Conservation (phyloP, 2,888 invertebrate species). For the Bibio marci region DNA sequence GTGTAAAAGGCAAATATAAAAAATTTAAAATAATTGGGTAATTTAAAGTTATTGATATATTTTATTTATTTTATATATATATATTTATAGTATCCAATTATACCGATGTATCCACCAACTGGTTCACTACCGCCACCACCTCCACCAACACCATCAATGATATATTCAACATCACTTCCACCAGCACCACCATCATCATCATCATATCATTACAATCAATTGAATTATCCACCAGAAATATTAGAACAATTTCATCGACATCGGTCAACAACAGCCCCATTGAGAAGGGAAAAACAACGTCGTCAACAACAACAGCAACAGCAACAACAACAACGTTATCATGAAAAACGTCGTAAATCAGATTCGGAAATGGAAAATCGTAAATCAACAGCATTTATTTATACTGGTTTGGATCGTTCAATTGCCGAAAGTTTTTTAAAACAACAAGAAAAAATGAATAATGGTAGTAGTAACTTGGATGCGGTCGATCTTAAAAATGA, state of each 20-base stretch:
- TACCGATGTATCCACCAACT: constrained; percentile 4
- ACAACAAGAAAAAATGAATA: constrained; percentile 20
- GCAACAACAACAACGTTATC: constrained; percentile 9
- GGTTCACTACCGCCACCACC: constrained; percentile 2
- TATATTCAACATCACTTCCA: constrained; percentile 7
- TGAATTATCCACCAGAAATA: constrained; percentile 10
- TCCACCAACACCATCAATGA: constrained; percentile 10
- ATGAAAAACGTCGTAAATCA: constrained; percentile 20
- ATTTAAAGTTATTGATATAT: too few species aligned
- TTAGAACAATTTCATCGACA: background rate
- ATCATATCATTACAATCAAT: background rate
- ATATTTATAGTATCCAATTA: constrained; percentile 1
- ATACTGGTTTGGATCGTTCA: constrained; percentile 25
- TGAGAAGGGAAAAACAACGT: too few species aligned
- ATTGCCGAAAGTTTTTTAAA: constrained; percentile 27
- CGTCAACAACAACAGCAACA: constrained; percentile 5
- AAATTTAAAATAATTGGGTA: too few species aligned
- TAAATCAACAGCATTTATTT: constrained; percentile 20
- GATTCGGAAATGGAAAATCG: constrained; percentile 22
- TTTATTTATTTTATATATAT: too few species aligned
- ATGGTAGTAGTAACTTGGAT: constrained; percentile 6
- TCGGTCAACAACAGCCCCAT: background rate
- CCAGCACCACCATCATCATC: constrained; percentile 9
- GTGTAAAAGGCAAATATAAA: too few species aligned
- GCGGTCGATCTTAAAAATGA: too few species aligned